Percentiles rank a stretch among this genome's conserved stretches.
These are phyloP conservation scores for Melanerpes aurifrons DNA, from an alignment of 2,113 vertebrate species.

Conservation along the genomic window DNA sequence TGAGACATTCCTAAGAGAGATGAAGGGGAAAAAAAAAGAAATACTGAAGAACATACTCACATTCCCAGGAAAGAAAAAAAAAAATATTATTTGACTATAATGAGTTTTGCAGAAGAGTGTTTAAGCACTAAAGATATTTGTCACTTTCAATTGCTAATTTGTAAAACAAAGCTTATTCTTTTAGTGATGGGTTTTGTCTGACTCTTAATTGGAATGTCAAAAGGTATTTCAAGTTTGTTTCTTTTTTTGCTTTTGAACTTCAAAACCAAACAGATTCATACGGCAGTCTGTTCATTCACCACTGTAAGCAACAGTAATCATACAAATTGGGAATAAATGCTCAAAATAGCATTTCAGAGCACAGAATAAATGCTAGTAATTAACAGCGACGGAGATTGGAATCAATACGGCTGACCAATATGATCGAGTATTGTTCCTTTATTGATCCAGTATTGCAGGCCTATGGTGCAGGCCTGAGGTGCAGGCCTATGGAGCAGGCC, in stretches of 20 bases:
- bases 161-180: conserved; percentile 57
- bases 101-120: not conserved
- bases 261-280: conserved; percentile 21
- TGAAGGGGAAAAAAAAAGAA: not conserved
- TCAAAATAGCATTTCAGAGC: too few relatives aligned
- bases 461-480: too few relatives aligned
- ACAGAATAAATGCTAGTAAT: too few relatives aligned
- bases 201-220: conserved; percentile 53
- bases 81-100: not conserved
- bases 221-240: conserved; percentile 11
- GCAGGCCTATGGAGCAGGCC: too few relatives aligned
- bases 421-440: too few relatives aligned
- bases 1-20: not conserved
- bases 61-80: not conserved
- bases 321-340: not conserved
- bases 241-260: conserved; percentile 7
- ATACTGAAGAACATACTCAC: not conserved
- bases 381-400: too few relatives aligned
- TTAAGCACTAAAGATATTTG: conserved; percentile 35
- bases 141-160: conserved; percentile 58
- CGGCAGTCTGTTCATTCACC: not conserved
- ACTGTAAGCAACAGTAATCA: conserved; percentile 38
- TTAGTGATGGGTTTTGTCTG: conserved; percentile 52
- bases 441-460: too few relatives aligned
- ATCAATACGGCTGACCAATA: too few relatives aligned